phyloP scores from a whole-genome alignment of 2,888 invertebrate species.

The Caenorhabditis becei region DNA sequence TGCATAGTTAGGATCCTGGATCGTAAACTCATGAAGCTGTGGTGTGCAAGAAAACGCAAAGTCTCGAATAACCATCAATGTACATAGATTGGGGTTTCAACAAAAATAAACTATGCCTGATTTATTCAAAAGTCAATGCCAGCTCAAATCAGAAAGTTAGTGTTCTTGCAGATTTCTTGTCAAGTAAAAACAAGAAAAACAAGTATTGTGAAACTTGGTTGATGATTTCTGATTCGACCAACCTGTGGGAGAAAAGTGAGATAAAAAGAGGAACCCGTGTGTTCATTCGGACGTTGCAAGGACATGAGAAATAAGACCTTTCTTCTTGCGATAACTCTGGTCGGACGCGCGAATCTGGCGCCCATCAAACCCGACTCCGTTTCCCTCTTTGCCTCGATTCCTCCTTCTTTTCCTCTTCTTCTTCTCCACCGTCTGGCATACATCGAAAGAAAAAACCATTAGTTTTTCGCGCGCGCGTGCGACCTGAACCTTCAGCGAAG shows the following conservation, averaged over 20 bases:
- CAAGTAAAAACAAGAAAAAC: too few relatives aligned
- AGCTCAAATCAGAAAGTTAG: too few relatives aligned
- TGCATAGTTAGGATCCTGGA: too few relatives aligned
- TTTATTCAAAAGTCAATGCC: too few relatives aligned
- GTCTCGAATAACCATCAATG: too few relatives aligned
- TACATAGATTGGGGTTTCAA: too few relatives aligned
- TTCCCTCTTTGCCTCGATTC: constrained; percentile 12
- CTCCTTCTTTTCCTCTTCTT: constrained; percentile 7
- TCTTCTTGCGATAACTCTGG: background rate
- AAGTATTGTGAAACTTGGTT: background rate
- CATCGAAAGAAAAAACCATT: constrained; percentile 43
- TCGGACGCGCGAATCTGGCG: constrained; percentile 56
- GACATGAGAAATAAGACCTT: background rate
- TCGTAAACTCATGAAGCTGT: too few relatives aligned
- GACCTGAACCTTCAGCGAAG: constrained; percentile 44
- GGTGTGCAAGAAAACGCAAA: too few relatives aligned
- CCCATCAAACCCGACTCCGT: constrained; percentile 41
- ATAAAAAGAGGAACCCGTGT: too few relatives aligned
- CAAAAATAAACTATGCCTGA: too few relatives aligned
- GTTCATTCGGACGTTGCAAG: background rate
- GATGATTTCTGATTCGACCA: background rate
- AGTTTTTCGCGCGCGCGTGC: constrained; percentile 52
- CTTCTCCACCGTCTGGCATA: constrained; percentile 34
- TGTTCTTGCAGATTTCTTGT: too few relatives aligned
- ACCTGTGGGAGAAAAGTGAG: too few relatives aligned